Evolutionary conservation across 64 coral and sea anemone species (phyloP), one percentile per base, ranked within the genome.

Genomic region (Montipora foliosa): DNA sequence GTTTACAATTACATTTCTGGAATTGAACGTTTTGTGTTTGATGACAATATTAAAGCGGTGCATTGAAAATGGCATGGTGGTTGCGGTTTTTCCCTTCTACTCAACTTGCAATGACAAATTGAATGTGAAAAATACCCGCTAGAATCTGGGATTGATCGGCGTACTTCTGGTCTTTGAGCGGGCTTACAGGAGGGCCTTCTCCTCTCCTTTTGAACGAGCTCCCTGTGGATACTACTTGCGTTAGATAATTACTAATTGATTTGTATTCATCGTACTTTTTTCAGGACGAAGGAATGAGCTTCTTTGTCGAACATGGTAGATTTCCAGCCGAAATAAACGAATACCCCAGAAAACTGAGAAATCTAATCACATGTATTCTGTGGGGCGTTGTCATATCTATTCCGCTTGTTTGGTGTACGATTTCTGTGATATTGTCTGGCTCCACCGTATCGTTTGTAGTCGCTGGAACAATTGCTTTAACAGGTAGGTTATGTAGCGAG

Each of bases 271-370:
- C 37, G 37, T 50, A 1, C 24, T 7, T 84, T 85, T 95, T 59
- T 44, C 25, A 99, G 98, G 98, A 99, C 61, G 45, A 96, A 87
- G 74, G 60, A 46, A 92, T 99, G 98, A 88, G 72, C 7, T 91
- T 95, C 79, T 99, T 96, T 82, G 4, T 96, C 49, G 86, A 92
- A 69, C 89, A 99, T 62, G 92, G 95, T 49, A 59, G 51, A 75
- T 99, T 96, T 76, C 84, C 94, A 48, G 92, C 80, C 64, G 82
- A 95, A 12, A 87, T 69, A 76, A 62, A 91, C 16, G 79, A 96
- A 20, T 95, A 92, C 47, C 95, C 98, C 2, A 90, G 90, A 29
- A 92, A 74, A 89, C 71, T 75, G 12, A 64, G 37, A n/a, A 99
- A 96, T 81, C 67, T 99, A 1, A 50, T 99, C 37, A 70, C 92